Base-by-base conservation (phyloP, 64 coral and sea anemone species). In the Stichodactyla mertensii region DNA sequence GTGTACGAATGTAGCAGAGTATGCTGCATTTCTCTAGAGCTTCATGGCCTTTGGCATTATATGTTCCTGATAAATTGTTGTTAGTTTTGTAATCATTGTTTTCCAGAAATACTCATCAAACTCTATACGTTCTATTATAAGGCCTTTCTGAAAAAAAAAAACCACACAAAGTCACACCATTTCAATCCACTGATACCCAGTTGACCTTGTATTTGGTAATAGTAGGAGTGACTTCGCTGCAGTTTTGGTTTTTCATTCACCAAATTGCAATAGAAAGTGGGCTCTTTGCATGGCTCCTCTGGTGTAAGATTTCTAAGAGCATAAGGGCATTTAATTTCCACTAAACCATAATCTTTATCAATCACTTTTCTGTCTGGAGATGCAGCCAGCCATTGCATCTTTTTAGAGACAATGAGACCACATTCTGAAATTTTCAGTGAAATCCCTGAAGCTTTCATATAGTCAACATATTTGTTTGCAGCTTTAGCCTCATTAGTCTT, bases 191-290 rank as follows among this genome's bases (percentile, higher is more conserved):
- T 52, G n/a, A 71, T 86, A 28, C 85, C 85, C 24, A 86, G 62
- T 86, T 86, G 85, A 86, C 88, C 88, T 89, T 89, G 80, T 15
- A 89, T 55, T 89, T 89, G 88, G 53, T 89, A 89, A 55, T 89
- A 89, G 52, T 89, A 89, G 71, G 27, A 53, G 51, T 89, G 57
- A 83, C 60, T 89, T 53, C 79, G 23, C 56, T 84, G 82, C 6
- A 89, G 80, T 26, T 71, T 6, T 66, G 77, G 77, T 51, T 89
- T 64, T 71, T 80, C 88, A 83, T 89, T 83, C 23, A 83, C 52
- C 9, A 64, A 16, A 61, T 89, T 23, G 27, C 77, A 83, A 55
- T n/a, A 89, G 7, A 89, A 89, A 82, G 31, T 52, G 61, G 57
- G 79, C 19, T 89, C 88, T 70, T 82, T 56, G 36, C 88, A 89